Base-by-base conservation (phyloP, 2,797 vertebrate species). In the Schizothorax lantsangensis region DNA sequence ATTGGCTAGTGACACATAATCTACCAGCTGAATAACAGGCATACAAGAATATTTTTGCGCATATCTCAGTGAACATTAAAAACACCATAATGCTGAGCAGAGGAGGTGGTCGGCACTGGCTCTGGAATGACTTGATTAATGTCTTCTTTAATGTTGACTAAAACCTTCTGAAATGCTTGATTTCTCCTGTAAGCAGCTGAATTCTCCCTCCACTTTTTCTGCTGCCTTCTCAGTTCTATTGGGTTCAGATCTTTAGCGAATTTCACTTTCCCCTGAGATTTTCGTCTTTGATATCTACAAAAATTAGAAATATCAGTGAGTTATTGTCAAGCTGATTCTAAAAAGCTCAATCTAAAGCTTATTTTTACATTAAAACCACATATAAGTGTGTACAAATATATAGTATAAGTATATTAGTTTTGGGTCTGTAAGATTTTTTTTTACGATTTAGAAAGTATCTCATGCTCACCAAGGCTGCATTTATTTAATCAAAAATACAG, bases 261-360 rank as follows among this genome's bases (percentile, higher is more conserved):
- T 77, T 82, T 85, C 72, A 81, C 66, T 84, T 87, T 87, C 40
- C 81, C 82, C 40, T 79, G 81, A 64, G 86, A 84, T 83, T 87
- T 87, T 72, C 86, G 74, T 33, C 69, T 87, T 84, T 87, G 86
- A 84, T 87, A 85, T 85, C 71, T 72, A 79, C 43, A 84, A 85
- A 85, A 81, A 85, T 40, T 3, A 85, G 26, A 79, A 79, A 84
- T 84, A 84, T 66, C 36, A 71, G 47, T 15, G 40, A 71, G 68
- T 80, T 66, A 79, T 38, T n/a, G 64, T 15, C 9, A 84, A 26
- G 36, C 77, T 11, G 30, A 10, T 73, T 33, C 26, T 33, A 52
- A 52, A 68, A 68, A 30, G 21, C 81, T 81, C 12, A 47, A 59
- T 17, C 82, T 75, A 49, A 64, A 64, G 4, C 54, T 75, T 12